phyloP scores from a whole-genome alignment of 2,888 invertebrate genomes.

The Agrotis segetum region DNA sequence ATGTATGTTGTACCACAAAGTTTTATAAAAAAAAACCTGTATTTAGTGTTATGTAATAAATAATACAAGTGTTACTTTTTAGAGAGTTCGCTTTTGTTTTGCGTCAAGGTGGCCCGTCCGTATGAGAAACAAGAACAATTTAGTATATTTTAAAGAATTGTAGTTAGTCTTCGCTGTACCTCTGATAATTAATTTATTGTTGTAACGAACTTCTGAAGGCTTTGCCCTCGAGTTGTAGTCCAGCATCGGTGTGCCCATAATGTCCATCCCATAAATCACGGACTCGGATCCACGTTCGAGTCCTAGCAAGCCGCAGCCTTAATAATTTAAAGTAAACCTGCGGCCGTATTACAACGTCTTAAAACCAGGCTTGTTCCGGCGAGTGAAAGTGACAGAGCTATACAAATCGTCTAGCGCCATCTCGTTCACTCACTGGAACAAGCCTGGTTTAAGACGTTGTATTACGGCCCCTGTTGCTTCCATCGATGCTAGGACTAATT shows the following conservation, averaged over 20 bases:
- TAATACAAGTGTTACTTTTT: constrained; percentile 25
- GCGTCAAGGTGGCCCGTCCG: constrained; percentile 46
- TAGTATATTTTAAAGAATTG: constrained; percentile 33
- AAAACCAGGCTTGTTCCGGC: too few species aligned
- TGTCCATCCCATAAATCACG: too few species aligned
- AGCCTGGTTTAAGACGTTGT: too few species aligned
- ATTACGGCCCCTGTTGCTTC: constrained; percentile 36
- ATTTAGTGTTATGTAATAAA: constrained; percentile 29
- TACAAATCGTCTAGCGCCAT: too few species aligned
- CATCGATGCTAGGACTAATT: constrained; percentile 35
- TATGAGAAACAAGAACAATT: constrained; percentile 31
- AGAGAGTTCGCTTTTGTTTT: constrained; percentile 30
- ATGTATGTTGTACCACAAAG: background rate
- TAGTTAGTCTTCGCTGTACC: constrained; percentile 23
- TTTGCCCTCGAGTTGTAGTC: constrained; percentile 5
- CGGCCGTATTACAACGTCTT: too few species aligned
- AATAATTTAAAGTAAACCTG: constrained; percentile 14
- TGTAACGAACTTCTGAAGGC: constrained; percentile 17
- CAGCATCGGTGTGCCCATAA: background rate
- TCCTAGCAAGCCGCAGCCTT: constrained; percentile 4
- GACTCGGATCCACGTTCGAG: background rate
- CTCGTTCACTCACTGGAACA: too few species aligned
- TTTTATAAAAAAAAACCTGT: background rate
- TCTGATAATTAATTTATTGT: constrained; percentile 41
- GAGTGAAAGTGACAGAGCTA: too few species aligned